phyloP scores from a whole-genome alignment of 2,888 invertebrate genomes.

The Bugulina stolonifera region DNA sequence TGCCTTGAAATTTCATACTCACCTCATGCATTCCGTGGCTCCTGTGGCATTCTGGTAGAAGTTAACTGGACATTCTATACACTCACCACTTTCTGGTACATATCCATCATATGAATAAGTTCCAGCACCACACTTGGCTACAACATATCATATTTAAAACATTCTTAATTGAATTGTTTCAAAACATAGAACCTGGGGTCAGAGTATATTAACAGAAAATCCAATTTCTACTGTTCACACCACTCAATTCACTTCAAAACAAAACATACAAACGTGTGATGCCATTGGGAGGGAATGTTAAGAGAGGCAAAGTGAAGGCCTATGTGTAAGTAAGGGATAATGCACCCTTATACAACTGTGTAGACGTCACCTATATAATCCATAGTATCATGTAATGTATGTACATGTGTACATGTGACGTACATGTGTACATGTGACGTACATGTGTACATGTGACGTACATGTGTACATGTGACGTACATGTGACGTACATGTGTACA shows the following conservation, averaged over 20 bases:
- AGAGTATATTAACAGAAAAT: no score
- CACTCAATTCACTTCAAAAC: no score
- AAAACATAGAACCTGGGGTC: no score
- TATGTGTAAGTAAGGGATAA: no score
- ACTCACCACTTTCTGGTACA: not conserved
- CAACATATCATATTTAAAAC: no score
- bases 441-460: not conserved
- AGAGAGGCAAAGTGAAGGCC: no score
- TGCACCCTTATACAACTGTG: no score
- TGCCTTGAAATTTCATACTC: no score
- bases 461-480: not conserved
- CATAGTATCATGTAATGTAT: not conserved
- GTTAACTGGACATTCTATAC: constrained; percentile 8
- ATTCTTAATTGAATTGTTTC: no score
- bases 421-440: not conserved
- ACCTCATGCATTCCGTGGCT: not conserved
- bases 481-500: not conserved
- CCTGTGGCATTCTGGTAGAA: not conserved
- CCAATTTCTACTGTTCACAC: no score
- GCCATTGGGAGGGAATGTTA: no score
- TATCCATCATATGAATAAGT: constrained; percentile 4
- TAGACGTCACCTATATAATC: not conserved
- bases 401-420: not conserved
- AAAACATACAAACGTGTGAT: no score
- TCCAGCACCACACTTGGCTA: not conserved